Conservation (phyloP, 2,797 vertebrate species). For the Amniataba percoides region DNA sequence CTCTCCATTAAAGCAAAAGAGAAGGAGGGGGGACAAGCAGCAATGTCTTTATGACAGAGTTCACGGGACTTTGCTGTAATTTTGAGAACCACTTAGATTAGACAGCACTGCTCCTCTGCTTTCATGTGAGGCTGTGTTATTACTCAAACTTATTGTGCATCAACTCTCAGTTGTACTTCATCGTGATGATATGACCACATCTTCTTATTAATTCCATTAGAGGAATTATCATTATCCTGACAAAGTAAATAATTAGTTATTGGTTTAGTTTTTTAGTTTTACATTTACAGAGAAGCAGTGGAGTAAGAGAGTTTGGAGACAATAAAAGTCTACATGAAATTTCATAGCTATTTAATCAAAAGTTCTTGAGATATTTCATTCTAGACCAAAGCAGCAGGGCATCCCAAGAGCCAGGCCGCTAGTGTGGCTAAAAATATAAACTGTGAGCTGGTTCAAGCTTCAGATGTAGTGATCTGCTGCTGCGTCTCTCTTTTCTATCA, state of each 20-base stretch:
- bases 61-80: neutral
- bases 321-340: neutral
- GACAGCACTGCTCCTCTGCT: neutral
- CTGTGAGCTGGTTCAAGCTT: neutral
- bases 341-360: neutral
- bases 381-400: neutral
- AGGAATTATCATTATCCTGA: neutral
- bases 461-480: neutral
- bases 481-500: neutral
- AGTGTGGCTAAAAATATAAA: neutral
- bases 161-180: neutral
- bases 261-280: neutral
- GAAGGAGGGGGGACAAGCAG: neutral
- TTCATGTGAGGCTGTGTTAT: neutral
- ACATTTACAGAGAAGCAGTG: neutral
- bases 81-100: neutral
- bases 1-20: slow-evolving; percentile 13
- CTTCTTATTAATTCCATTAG: neutral
- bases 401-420: neutral
- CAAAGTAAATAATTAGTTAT: neutral
- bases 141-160: neutral
- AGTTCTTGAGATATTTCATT: neutral
- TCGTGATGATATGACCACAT: neutral
- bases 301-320: neutral
- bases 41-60: slow-evolving; percentile 1